Conservation (phyloP, 1,140 invertebrate genomes). For the Drosophila jambulina region DNA sequence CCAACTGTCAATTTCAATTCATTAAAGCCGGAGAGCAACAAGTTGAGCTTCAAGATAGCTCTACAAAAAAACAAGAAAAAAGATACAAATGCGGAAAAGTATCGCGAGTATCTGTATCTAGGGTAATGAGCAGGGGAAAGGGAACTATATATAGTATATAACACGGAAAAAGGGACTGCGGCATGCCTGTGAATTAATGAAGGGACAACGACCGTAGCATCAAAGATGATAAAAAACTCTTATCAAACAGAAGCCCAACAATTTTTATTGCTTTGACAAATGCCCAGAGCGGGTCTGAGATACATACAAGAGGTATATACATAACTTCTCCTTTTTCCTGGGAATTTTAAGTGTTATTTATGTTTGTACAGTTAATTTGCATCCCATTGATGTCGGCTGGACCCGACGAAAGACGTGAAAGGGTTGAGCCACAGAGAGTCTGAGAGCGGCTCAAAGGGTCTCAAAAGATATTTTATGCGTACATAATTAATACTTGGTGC, state of each 20-base stretch:
- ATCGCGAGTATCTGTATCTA: constrained; percentile 43
- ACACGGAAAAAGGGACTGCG: constrained; percentile 20
- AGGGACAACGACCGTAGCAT: constrained; percentile 36
- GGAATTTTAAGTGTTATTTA: constrained; percentile 81
- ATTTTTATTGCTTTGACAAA: constrained; percentile 83
- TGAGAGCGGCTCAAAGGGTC: constrained; percentile 61
- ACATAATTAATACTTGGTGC: constrained; percentile 78
- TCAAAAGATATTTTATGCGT: constrained; percentile 82
- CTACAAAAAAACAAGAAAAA: constrained; percentile 5
- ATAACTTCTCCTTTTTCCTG: constrained; percentile 52
- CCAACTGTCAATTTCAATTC: constrained; percentile 68
- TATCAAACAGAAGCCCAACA: constrained; percentile 72
- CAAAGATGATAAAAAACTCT: constrained; percentile 49
- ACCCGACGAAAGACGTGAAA: constrained; percentile 43
- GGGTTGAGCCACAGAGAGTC: constrained; percentile 12
- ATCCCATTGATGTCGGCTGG: constrained; percentile 74
- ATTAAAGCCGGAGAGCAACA: constrained; percentile 61
- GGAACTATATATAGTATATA: constrained; percentile 5
- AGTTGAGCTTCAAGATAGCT: constrained; percentile 45
- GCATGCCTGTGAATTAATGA: constrained; percentile 76
- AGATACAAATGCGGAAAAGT: constrained; percentile 34
- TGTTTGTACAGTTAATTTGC: constrained; percentile 84
- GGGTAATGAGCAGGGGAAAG: constrained; percentile 64
- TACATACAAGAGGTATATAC: constrained; percentile 11
- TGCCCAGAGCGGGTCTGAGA: constrained; percentile 26